Evolutionary conservation across 1,140 invertebrate species (phyloP), one percentile per base, ranked within the genome.

Genomic region (Gryon sp.): DNA sequence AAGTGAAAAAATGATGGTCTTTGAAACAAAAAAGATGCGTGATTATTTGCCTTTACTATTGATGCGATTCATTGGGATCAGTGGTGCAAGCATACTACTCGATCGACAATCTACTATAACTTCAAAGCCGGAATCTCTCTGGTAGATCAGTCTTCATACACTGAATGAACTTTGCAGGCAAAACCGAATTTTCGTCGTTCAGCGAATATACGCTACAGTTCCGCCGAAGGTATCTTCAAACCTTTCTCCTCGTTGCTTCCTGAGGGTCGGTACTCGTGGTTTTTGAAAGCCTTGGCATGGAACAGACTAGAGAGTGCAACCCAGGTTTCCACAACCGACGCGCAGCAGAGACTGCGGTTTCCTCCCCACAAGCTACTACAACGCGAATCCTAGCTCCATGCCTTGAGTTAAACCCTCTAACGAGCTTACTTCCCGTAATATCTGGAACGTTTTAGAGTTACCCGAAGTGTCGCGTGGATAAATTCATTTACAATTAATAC

Each of bases 361-460:
- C 65, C 36, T 80, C 80, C 86, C 86, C 86, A 48, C 85, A 87
- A 87, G 82, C 84, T 86, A 80, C 82, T 87, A 83, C 80, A 81
- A 83, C 76, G 75, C 60, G 76, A 81, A 82, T 83, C 60, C 78
- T 76, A 70, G 63, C 55, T 69, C 66, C 66, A 63, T 73, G 68
- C 65, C 59, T 69, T 72, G 53, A 62, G 76, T 80, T 84, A 84
- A 85, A 84, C 82, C 82, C 80, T 82, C 79, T 86, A 86, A 86
- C 84, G 82, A 86, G 85, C 83, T 86, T 86, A 84, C 84, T 86
- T 86, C 82, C 70, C 77, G 79, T 86, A 84, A 86, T 86, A 86
- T 84, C 79, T 83, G 62, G 78, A 69, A 77, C 81, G 81, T 83
- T 85, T 84, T 85, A 84, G 82, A 79, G 82, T 79, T 80, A 78